Base-by-base conservation (phyloP, 2,113 vertebrate species). In the Sander vitreus region DNA sequence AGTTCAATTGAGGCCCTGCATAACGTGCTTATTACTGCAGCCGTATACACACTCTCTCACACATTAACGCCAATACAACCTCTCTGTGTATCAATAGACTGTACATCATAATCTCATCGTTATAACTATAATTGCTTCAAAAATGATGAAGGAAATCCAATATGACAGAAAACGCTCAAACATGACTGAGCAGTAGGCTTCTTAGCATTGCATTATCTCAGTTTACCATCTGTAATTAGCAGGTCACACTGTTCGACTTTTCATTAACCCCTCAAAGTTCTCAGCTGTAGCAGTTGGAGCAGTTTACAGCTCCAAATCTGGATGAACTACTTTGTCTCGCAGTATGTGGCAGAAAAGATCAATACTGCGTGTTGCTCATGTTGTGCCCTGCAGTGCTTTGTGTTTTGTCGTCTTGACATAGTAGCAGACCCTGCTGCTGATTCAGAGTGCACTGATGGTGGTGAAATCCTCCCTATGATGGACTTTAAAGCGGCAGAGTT, bases 391-490 rank as follows among this genome's bases (percentile, higher is more conserved):
- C 64, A 57, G 86, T 62, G 83, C 58, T 85, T 70, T 72, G 79
- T 87, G 68, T 70, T 64, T 64, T 58, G 84, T 77, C 77, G 30
- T 85, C 83, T 89, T 76, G 83, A 85, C 80, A 86, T 63, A 76
- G 86, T 1, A 47, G 83, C 57, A 48, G 73, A 27, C 0, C 45
- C 69, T 43, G 76, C 71, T 75, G 77, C 77, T 78, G 88, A 78
- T 81, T 86, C 84, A 65, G n/a, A 82, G 50, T 5, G 63, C 63
- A 78, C 0, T 81, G 82, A 85, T 84, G 90, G 68, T 73, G 81
- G 76, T 71, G 84, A 86, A 89, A 91, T 88, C 80, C 85, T 83
- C 78, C 54, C 76, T 89, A 23, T 91, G 88, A 90, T 86, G 62
- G 78, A 89, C 87, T 85, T 88, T 75, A 88, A 87, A 93, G 84